Conservation (phyloP, 2,113 vertebrate genomes). For the Pyxicephalus adspersus region DNA sequence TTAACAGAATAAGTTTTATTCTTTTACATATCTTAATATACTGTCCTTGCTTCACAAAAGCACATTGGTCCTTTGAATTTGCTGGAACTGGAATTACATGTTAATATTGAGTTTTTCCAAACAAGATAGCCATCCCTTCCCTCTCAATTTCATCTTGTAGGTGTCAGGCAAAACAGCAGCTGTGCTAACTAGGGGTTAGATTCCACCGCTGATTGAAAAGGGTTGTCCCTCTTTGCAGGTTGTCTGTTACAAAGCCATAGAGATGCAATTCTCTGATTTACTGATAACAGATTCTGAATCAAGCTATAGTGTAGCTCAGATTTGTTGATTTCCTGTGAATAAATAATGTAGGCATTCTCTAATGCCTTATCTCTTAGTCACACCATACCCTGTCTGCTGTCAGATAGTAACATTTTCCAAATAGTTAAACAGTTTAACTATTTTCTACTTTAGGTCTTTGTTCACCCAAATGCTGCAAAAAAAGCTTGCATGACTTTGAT, state of each 20-base stretch:
- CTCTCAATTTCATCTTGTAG: slow-evolving; percentile 24
- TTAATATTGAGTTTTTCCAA: not conserved
- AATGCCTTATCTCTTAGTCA: not conserved
- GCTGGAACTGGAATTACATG: not conserved
- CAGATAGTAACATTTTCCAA: not conserved
- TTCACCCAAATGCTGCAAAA: too few species aligned
- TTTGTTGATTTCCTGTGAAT: slow-evolving; percentile 4
- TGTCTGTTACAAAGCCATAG: slow-evolving; percentile 39
- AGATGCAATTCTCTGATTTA: not conserved
- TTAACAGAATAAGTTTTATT: too few species aligned
- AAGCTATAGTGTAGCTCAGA: not conserved
- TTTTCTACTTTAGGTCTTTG: too few species aligned
- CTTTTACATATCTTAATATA: not conserved
- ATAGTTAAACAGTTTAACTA: not conserved
- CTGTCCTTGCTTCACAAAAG: not conserved
- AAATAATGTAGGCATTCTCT: not conserved
- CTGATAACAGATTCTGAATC: slow-evolving; percentile 23
- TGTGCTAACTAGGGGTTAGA: slow-evolving; percentile 23
- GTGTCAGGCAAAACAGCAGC: not conserved
- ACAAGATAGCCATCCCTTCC: not conserved
- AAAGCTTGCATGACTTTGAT: too few species aligned
- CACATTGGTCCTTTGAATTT: not conserved
- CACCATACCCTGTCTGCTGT: not conserved
- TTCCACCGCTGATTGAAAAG: slow-evolving; percentile 33
- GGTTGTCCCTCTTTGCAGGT: slow-evolving; percentile 19